A percentile compares a stretch with the other conserved stretches of the same genome.
These are phyloP conservation scores for Platichthys flesus DNA, from an alignment of 2,113 vertebrate species.

Conservation along the genomic window DNA sequence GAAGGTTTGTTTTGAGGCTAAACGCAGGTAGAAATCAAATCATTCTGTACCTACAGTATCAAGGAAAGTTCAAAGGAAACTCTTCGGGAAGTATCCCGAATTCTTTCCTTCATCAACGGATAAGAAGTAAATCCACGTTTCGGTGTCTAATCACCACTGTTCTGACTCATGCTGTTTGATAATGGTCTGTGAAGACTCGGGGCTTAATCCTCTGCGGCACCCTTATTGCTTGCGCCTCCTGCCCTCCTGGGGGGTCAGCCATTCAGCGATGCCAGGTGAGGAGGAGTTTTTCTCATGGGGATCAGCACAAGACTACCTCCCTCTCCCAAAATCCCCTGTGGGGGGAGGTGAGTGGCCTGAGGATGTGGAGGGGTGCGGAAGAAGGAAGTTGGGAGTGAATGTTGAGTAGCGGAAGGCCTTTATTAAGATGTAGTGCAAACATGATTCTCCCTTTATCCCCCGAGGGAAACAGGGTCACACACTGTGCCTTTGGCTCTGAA, in stretches of 20 bases:
- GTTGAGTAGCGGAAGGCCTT: conserved; percentile 46
- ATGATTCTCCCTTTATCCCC: conserved; percentile 36
- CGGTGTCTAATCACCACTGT: conserved; percentile 43
- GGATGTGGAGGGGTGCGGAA: conserved; percentile 37
- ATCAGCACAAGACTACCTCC: conserved; percentile 36
- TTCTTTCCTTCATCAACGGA: conserved; percentile 19
- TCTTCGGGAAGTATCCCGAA: conserved; percentile 9
- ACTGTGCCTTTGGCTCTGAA: conserved; percentile 43
- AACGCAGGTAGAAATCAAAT: conserved; percentile 35
- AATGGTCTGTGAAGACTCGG: conserved; percentile 57
- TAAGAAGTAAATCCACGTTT: conserved; percentile 35
- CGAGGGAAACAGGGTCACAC: conserved; percentile 32
- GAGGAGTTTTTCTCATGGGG: conserved; percentile 68
- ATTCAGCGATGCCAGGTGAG: conserved; percentile 62
- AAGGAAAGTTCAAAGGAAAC: conserved; percentile 20
- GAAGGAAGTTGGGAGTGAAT: conserved; percentile 36
- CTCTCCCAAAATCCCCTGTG: conserved; percentile 15
- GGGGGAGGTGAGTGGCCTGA: conserved; percentile 35
- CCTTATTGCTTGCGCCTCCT: conserved; percentile 44
- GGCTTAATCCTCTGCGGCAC: conserved; percentile 53
- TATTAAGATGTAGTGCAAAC: conserved; percentile 61
- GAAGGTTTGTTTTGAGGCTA: conserved; percentile 22
- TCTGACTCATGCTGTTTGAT: conserved; percentile 70
- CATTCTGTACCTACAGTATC: neutral
- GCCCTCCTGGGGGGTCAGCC: conserved; percentile 45